Evolutionary conservation across 2,888 invertebrate species (phyloP).

Genomic region (Toxonevra muliebris): DNA sequence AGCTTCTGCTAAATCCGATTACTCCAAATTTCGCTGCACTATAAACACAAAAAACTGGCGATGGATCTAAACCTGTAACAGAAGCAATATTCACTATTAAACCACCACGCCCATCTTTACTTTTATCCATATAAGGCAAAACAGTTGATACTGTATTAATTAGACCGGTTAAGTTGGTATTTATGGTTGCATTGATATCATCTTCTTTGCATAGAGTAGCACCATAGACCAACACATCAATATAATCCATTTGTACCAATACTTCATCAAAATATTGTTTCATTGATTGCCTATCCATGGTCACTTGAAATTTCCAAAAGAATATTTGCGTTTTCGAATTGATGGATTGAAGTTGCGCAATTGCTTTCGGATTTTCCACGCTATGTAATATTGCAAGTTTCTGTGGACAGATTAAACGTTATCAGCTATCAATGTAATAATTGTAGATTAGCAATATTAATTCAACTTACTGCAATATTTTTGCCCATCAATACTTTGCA

Average conservation of each 20-base stretch:
- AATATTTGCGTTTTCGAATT: constrained; percentile 48
- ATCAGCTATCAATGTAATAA: no score
- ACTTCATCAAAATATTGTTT: constrained; percentile 52
- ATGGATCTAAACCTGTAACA: constrained; percentile 47
- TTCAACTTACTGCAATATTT: constrained; percentile 50
- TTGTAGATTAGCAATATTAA: background rate
- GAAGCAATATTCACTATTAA: constrained; percentile 58
- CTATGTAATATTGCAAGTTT: constrained; percentile 55
- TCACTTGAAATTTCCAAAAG: constrained; percentile 46
- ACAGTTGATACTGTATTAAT: constrained; percentile 56
- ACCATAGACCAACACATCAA: constrained; percentile 55
- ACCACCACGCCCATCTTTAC: constrained; percentile 58
- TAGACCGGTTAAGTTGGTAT: constrained; percentile 52
- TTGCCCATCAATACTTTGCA: constrained; percentile 53
- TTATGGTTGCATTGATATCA: constrained; percentile 49
- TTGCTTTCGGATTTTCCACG: constrained; percentile 46
- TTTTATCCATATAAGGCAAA: constrained; percentile 62
- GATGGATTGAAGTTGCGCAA: constrained; percentile 46
- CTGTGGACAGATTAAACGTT: constrained; percentile 36
- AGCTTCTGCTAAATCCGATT: constrained; percentile 55
- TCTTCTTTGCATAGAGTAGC: constrained; percentile 50
- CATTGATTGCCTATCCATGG: constrained; percentile 49
- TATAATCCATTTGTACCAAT: constrained; percentile 37
- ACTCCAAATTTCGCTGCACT: constrained; percentile 56
- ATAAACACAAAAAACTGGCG: constrained; percentile 50